phyloP scores from a whole-genome alignment of 2,113 vertebrate genomes.

The rat (Rattus norvegicus) region DNA sequence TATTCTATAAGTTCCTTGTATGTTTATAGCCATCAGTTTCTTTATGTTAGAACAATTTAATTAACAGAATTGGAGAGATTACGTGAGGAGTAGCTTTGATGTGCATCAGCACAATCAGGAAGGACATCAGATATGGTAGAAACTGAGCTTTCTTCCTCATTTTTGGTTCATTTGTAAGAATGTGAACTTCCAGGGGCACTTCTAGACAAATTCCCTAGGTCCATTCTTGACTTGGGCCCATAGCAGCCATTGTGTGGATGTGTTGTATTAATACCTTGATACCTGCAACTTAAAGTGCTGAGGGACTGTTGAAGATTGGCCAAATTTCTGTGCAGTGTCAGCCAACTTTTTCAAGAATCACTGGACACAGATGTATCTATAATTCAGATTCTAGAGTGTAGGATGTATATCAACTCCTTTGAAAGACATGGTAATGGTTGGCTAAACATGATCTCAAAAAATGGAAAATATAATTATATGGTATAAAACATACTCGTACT shows the following conservation, averaged over 20 bases:
- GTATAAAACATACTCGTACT: too few relatives aligned
- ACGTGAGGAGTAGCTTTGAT: too few relatives aligned
- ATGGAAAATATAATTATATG: background rate
- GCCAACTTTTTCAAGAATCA: background rate
- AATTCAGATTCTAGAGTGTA: too few relatives aligned
- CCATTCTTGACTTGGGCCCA: background rate
- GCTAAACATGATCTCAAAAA: background rate
- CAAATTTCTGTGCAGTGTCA: too few relatives aligned
- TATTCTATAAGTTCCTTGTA: too few relatives aligned
- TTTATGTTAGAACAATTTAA: too few relatives aligned
- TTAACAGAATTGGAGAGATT: too few relatives aligned
- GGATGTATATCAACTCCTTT: background rate
- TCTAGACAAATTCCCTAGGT: too few relatives aligned
- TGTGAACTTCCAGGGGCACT: background rate
- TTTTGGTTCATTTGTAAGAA: background rate
- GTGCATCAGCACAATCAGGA: background rate
- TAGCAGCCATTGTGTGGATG: too few relatives aligned
- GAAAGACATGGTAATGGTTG: background rate
- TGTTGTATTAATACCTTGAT: rapidly evolving
- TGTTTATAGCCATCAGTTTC: too few relatives aligned
- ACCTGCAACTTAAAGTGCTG: background rate
- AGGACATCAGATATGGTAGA: background rate
- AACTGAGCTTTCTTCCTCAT: too few relatives aligned
- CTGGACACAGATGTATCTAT: background rate
- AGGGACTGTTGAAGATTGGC: too few relatives aligned